A percentile compares a stretch with the other conserved stretches of the same genome.
phyloP scores from a whole-genome alignment of 2,113 vertebrate species.

The Casuarius casuarius region DNA sequence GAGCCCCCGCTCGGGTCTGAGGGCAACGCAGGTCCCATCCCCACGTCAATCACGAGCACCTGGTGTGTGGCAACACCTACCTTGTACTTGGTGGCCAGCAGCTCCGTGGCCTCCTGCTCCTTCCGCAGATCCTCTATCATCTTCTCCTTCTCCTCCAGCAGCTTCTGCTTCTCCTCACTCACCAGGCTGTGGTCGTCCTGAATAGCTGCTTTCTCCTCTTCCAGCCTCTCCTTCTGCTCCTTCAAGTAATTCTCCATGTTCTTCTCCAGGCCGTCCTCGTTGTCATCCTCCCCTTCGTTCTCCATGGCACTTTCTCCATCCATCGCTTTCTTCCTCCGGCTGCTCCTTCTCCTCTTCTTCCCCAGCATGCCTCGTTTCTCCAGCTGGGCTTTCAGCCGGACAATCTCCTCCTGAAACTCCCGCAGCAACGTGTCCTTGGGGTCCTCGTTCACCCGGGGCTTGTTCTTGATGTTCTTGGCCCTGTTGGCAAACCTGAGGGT shows the following conservation, averaged over 20 bases:
- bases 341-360: slow-evolving; percentile 83
- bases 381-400: slow-evolving; percentile 91
- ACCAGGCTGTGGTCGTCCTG: slow-evolving; percentile 91
- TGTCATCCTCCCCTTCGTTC: slow-evolving; percentile 77
- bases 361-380: slow-evolving; percentile 89
- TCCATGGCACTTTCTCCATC: slow-evolving; percentile 65
- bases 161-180: slow-evolving; percentile 92
- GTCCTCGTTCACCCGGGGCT: slow-evolving; percentile 94
- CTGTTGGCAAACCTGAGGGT: slow-evolving; percentile 93
- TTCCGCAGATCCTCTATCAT: slow-evolving; percentile 94
- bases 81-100: slow-evolving; percentile 95
- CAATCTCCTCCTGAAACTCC: slow-evolving; percentile 95
- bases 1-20: neutral
- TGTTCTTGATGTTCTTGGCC: slow-evolving; percentile 98
- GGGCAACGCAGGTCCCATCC: neutral
- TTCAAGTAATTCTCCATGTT: slow-evolving; percentile 89
- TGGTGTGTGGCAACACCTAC: slow-evolving; percentile 34
- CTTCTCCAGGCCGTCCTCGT: slow-evolving; percentile 78
- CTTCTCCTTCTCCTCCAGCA: slow-evolving; percentile 95
- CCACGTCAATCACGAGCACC: rapidly evolving
- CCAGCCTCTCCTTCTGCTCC: slow-evolving; percentile 91
- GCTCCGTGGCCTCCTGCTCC: slow-evolving; percentile 92
- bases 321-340: slow-evolving; percentile 76
- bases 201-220: slow-evolving; percentile 94
- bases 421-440: slow-evolving; percentile 94